Percentiles rank a stretch among this genome's conserved stretches.
Conservation (phyloP, 2,113 vertebrate species). For the Menura novaehollandiae region DNA sequence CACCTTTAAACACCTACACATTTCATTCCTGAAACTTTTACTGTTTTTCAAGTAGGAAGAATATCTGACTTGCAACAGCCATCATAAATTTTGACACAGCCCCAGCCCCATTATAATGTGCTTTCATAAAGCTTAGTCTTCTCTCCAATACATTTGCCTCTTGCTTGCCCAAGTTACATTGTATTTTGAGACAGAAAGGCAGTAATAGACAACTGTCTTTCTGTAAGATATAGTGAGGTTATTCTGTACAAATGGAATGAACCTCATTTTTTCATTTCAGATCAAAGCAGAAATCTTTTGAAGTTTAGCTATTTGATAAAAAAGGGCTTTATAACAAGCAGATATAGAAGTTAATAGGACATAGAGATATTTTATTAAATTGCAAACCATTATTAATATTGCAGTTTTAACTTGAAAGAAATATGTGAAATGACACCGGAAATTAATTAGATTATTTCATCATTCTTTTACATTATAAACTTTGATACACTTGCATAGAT, state of each 20-base stretch:
- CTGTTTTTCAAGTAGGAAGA: conserved; percentile 9
- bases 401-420: conserved; percentile 83
- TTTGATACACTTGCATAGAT: conserved; percentile 89
- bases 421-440: conserved; percentile 82
- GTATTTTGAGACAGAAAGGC: conserved; percentile 52
- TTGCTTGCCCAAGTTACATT: conserved; percentile 36
- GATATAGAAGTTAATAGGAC: conserved; percentile 83
- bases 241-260: conserved; percentile 79
- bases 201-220: conserved; percentile 68
- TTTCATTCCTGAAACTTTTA: conserved; percentile 32
- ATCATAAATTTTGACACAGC: conserved; percentile 1
- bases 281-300: conserved; percentile 83
- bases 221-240: conserved; percentile 67
- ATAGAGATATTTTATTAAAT: conserved; percentile 86
- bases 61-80: neutral
- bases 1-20: neutral
- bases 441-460: conserved; percentile 89
- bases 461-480: conserved; percentile 88
- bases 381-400: conserved; percentile 83
- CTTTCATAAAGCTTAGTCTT: conserved; percentile 3
- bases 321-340: conserved; percentile 76
- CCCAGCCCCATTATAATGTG: neutral
- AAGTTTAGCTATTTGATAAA: conserved; percentile 84
- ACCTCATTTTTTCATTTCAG: conserved; percentile 75
- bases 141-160: conserved; percentile 9